A percentile compares a stretch with the other conserved stretches of the same genome.
Evolutionary conservation across 2,797 vertebrate genomes (phyloP).

Genomic region (Rhyacichthys aspro): DNA sequence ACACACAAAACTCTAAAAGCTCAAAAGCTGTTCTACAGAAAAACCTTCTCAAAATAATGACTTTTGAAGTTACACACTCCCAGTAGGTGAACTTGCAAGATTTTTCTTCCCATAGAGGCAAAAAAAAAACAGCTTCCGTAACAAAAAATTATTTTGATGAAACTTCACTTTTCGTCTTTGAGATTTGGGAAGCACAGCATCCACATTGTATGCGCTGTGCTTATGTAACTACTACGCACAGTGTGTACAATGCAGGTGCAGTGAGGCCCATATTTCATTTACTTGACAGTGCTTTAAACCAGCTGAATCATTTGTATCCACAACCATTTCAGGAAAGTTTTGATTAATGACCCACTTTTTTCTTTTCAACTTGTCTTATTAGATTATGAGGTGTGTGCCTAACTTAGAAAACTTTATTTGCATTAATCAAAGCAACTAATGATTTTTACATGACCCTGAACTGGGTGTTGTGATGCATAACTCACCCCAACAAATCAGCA

Average conservation of each 20-base stretch:
- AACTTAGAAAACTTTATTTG: too few relatives aligned
- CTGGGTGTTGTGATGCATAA: too few relatives aligned
- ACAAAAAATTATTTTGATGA: not conserved
- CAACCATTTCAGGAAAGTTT: not conserved
- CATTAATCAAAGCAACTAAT: too few relatives aligned
- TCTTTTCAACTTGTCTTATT: not conserved
- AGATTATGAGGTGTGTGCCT: not conserved
- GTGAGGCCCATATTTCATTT: slow-evolving; percentile 71
- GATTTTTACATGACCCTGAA: too few relatives aligned
- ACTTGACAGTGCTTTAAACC: slow-evolving; percentile 9
- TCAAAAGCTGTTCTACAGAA: too few relatives aligned
- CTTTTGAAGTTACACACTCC: not conserved
- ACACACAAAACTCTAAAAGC: not conserved
- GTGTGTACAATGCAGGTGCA: slow-evolving; percentile 97
- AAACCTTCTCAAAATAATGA: not conserved
- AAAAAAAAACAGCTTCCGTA: not conserved
- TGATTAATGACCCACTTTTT: not conserved
- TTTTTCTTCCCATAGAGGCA: not conserved
- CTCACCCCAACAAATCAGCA: too few relatives aligned
- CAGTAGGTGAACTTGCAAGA: not conserved
- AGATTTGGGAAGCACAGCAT: slow-evolving; percentile 80
- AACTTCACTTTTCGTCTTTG: not conserved
- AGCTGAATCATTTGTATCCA: slow-evolving; percentile 2
- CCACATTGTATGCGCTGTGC: slow-evolving; percentile 99
- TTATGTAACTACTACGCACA: slow-evolving; percentile 84